A percentile compares a stretch with the other conserved stretches of the same genome.
Conservation (phyloP, 2,113 vertebrate species). For the Oncorhynchus nerka region DNA sequence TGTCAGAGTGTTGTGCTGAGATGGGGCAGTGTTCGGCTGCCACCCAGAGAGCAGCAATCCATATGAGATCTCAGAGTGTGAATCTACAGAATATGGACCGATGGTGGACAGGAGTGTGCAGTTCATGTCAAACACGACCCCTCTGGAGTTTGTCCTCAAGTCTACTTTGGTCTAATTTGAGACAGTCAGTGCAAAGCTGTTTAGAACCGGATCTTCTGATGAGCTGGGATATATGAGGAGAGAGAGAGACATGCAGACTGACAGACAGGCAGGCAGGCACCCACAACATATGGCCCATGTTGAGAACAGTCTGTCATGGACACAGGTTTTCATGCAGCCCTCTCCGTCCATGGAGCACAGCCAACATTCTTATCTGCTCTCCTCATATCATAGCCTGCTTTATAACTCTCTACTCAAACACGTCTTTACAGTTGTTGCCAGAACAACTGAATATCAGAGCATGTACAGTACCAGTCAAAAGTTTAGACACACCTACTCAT, state of each 20-base stretch:
- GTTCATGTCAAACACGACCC: conserved; percentile 9
- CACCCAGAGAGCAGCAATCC: neutral
- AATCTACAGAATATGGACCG: neutral
- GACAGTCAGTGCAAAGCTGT: conserved; percentile 18
- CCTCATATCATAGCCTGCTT: conserved; percentile 28
- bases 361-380: conserved; percentile 44
- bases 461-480: no score
- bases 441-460: conserved; percentile 31
- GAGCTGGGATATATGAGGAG: neutral
- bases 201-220: neutral
- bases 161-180: conserved; percentile 26
- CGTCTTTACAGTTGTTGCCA: conserved; percentile 26
- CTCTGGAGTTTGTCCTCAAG: conserved; percentile 12
- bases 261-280: neutral
- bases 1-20: neutral
- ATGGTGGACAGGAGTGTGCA: neutral
- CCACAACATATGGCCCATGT: no score
- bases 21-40: neutral
- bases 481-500: no score
- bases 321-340: conserved; percentile 18
- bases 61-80: neutral
- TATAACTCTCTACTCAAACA: conserved; percentile 37
- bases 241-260: conserved; percentile 18
- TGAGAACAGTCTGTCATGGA: conserved; percentile 11
- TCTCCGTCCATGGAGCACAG: conserved; percentile 25